phyloP scores from a whole-genome alignment of 1,140 invertebrate species.

The Hylaeus anthracinus region DNA sequence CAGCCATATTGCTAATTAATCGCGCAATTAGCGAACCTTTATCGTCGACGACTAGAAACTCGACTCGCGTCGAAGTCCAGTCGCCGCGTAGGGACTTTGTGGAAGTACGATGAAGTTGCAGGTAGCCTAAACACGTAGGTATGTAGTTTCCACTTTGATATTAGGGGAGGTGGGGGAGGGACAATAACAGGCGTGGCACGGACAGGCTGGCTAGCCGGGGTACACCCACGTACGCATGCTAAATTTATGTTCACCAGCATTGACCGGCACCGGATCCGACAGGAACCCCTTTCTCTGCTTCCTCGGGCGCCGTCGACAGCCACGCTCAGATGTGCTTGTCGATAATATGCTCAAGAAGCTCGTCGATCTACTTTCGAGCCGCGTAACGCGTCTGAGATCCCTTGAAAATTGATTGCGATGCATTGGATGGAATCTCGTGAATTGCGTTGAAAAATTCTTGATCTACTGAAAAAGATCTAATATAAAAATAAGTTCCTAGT shows the following conservation, averaged over 20 bases:
- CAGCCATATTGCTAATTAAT: constrained; percentile 53
- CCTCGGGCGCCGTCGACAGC: not conserved
- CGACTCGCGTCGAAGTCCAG: not conserved
- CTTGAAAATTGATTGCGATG: not conserved
- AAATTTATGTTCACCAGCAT: constrained; percentile 51
- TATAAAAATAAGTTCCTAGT: no score
- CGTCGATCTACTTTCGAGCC: constrained; percentile 31
- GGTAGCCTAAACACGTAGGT: constrained; percentile 51
- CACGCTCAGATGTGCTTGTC: not conserved
- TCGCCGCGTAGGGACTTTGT: not conserved
- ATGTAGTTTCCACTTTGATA: constrained; percentile 51
- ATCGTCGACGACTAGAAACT: not conserved
- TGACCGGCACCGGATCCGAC: not conserved
- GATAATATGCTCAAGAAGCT: constrained; percentile 39
- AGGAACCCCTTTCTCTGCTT: not conserved
- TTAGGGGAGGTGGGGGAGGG: constrained; percentile 40
- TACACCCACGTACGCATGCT: constrained; percentile 56
- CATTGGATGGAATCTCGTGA: not conserved
- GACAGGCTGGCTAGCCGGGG: constrained; percentile 28
- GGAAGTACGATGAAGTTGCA: constrained; percentile 36
- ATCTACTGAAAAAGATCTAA: no score
- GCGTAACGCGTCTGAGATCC: not conserved
- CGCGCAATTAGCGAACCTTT: constrained; percentile 36
- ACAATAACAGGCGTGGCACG: constrained; percentile 54
- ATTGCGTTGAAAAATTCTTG: no score